Evolutionary conservation across 1,140 invertebrate species (phyloP).

Genomic region (Lepidurus arcticus): DNA sequence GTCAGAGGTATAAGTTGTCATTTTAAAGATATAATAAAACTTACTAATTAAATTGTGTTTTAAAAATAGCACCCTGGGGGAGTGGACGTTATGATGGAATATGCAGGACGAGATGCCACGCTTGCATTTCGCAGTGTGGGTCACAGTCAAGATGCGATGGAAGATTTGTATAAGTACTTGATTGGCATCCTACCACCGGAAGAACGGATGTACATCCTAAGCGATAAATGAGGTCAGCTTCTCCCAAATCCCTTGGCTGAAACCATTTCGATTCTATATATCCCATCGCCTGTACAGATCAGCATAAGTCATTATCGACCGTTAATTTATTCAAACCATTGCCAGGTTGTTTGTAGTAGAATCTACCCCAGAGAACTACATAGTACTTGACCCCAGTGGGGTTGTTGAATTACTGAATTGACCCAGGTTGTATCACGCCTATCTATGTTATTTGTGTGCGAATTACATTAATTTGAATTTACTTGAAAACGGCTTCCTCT

Average conservation of each 20-base stretch:
- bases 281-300: not conserved
- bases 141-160: conserved; percentile 58
- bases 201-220: conserved; percentile 59
- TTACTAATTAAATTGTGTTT: conserved; percentile 32
- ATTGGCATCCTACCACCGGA: conserved; percentile 64
- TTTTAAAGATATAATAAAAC: not conserved
- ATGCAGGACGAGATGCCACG: conserved; percentile 80
- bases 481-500: too few relatives aligned
- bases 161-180: conserved; percentile 56
- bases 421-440: not conserved
- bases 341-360: not conserved
- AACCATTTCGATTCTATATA: not conserved
- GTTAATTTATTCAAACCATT: not conserved
- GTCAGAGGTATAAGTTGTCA: conserved; percentile 45
- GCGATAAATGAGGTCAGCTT: conserved; percentile 15
- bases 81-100: conserved; percentile 71
- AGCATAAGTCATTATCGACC: not conserved
- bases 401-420: not conserved
- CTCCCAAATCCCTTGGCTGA: conserved; percentile 23
- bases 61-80: conserved; percentile 72
- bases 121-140: conserved; percentile 73
- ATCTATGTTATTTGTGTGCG: not conserved
- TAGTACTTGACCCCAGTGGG: conserved; percentile 11
- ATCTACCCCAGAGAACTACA: not conserved
- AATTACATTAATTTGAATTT: not conserved